Base-by-base conservation (phyloP, 2,888 invertebrate genomes). In the Tenthredo notha region DNA sequence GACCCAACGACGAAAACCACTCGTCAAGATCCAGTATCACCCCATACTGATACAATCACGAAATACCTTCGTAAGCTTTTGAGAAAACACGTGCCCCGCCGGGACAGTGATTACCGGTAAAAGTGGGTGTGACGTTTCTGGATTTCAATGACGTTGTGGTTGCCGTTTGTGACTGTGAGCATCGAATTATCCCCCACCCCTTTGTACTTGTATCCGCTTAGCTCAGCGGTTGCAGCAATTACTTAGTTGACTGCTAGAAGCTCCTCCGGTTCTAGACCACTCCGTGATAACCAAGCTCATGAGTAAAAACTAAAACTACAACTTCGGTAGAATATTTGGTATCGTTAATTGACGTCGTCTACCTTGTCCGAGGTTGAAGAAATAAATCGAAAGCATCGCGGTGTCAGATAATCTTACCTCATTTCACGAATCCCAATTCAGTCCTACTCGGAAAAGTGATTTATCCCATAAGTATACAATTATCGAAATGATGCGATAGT, bases 221-320 rank as follows among this genome's bases (percentile, higher is more conserved):
- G 82, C 83, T 83, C 83, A 67, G 58, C 82, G 85, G 85, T 67
- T 33, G 85, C 87, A 86, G 86, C 87, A 87, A 89, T 88, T 88
- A 88, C 88, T 86, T 86, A 86, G 88, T 87, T 86, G 83, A 83
- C 83, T 80, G 80, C 61, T 70, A 83, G 83, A 83, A 89, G 88
- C 88, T 87, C 87, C 86, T 87, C 86, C 86, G 86, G 87, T 88
- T 88, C 88, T 87, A 87, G 86, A 88, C 87, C 88, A 87, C 86
- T 87, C 85, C 72, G 84, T 80, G 80, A 61, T 61, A 80, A 15
- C 80, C 33, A 21, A 18, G 80, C 61, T 80, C 58, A 50, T 58
- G 25, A 61, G 21, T 21, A 33, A 61, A 40, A 80, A 21, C 61
- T 80, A 40, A 40, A 61, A 33, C 54, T 54, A 54, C 1, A 6